These are phyloP conservation scores for Anas platyrhynchos DNA, from an alignment of 2,113 vertebrate genomes.

Conservation along the genomic window DNA sequence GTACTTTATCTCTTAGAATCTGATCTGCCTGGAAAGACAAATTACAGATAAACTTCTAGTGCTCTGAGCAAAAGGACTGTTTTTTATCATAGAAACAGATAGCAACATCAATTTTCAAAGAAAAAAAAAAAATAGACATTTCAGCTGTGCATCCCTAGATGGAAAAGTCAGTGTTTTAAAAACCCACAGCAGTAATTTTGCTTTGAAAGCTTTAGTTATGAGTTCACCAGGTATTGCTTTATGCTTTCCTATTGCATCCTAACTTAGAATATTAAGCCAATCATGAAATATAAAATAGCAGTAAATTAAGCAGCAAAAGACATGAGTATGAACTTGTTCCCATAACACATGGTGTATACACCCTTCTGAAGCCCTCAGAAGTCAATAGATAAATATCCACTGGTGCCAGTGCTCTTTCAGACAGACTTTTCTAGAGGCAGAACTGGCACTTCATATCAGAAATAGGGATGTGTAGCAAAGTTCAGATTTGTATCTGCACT, in stretches of 20 bases:
- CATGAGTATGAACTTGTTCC: not conserved
- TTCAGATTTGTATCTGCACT: not conserved
- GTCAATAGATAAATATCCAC: not conserved
- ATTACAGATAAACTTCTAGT: constrained; percentile 66
- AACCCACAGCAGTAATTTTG: constrained; percentile 14
- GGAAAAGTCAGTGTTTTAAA: constrained; percentile 29
- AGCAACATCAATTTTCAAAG: constrained; percentile 45
- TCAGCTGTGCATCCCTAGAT: constrained; percentile 38
- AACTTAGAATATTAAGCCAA: constrained; percentile 17
- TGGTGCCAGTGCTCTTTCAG: not conserved
- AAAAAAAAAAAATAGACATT: constrained; percentile 37
- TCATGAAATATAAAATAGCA: not conserved
- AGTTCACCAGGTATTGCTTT: constrained; percentile 57
- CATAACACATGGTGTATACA: accelerated
- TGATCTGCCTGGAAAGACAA: constrained; percentile 66
- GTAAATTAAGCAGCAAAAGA: constrained; percentile 24
- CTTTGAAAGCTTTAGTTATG: constrained; percentile 49
- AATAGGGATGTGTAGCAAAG: not conserved
- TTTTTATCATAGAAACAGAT: constrained; percentile 72
- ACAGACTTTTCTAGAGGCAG: not conserved
- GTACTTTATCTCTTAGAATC: constrained; percentile 51
- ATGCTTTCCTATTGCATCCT: constrained; percentile 24
- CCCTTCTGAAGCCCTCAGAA: not conserved
- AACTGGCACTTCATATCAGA: not conserved
- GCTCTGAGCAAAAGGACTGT: constrained; percentile 57